Base-by-base conservation (phyloP, 2,888 invertebrate genomes). In the Cheilosia impressa region DNA sequence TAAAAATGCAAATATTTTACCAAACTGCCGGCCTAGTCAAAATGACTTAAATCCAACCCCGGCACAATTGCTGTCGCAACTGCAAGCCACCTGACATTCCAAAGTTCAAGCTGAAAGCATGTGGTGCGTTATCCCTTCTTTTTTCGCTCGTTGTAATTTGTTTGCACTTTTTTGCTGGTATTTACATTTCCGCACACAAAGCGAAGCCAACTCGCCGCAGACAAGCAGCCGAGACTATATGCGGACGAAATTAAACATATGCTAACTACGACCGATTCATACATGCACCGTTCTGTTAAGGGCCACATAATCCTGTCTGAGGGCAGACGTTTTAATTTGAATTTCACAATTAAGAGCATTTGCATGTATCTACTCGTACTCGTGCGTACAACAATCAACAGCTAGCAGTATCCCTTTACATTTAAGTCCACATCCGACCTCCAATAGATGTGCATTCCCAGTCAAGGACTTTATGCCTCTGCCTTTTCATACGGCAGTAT, bases 341-440 rank as follows among this genome's bases (percentile, higher is more conserved):
- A 72, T 76, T 85, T 76, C 55, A 60, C 75, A 84, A 75, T 84
- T 80, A 84, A 84, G 41, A 73, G 84, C 80, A 80, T 80, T 79
- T 71, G 65, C 69, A 76, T 45, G 34, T 47, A 75, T 31, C 60
- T 73, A 73, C 68, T 68, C 31, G 31, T 31, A 9, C 31, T 31
- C 31, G 9, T 72, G 50, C 43, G 57, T 27, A 58, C 43, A 73
- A 63, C 60, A 80, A 79, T 75, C 73, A 84, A 75, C 69, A 79
- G 63, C 66, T 66, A 52, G 43, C n/a, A 24, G 10, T 34, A 31
- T 22, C 13, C 22, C 2, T n/a, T 57, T 31, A 57, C 65, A 55
- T 38, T 83, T 50, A 73, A 78, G 78, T 55, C 66, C 34, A 60
- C 22, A 66, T 73, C 57, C 17, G 52, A 65, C 57, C 57, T 57